Conservation (phyloP, 2,888 invertebrate genomes). For the Melitaea athalia region DNA sequence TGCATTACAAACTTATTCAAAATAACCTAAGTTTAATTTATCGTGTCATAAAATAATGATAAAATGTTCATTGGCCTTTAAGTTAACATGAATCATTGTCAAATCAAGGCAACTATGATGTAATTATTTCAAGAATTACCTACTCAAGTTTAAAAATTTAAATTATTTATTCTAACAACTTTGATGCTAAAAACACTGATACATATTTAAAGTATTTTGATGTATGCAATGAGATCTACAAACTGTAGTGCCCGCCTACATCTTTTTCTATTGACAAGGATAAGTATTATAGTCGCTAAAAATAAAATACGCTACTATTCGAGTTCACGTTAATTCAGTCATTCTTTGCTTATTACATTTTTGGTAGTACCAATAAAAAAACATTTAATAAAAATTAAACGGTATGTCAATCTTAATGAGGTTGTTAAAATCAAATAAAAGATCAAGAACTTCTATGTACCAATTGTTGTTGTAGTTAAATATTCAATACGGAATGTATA, state of each 20-base stretch:
- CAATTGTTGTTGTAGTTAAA: constrained; percentile 20
- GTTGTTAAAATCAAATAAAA: background rate
- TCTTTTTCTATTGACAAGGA: too few species aligned
- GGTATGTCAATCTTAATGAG: background rate
- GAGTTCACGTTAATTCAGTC: too few species aligned
- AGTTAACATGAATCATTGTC: background rate
- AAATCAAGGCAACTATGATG: background rate
- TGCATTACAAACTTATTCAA: background rate
- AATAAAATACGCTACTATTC: too few species aligned
- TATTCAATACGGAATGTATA: constrained; percentile 43
- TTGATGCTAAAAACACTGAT: too few species aligned
- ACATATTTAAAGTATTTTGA: too few species aligned
- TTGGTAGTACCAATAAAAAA: background rate
- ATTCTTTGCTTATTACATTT: too few species aligned
- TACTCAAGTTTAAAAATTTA: background rate
- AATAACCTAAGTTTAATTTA: background rate
- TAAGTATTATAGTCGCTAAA: too few species aligned
- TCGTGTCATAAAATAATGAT: background rate
- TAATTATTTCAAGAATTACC: too few species aligned
- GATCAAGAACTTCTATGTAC: background rate
- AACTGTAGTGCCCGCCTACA: too few species aligned
- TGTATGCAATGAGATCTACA: too few species aligned
- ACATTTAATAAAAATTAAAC: background rate
- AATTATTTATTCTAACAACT: background rate
- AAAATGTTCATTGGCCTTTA: constrained; percentile 27